Percentiles rank a stretch among this genome's conserved stretches.
Evolutionary conservation across 2,113 vertebrate genomes (phyloP).

Genomic region (Ochotona princeps): DNA sequence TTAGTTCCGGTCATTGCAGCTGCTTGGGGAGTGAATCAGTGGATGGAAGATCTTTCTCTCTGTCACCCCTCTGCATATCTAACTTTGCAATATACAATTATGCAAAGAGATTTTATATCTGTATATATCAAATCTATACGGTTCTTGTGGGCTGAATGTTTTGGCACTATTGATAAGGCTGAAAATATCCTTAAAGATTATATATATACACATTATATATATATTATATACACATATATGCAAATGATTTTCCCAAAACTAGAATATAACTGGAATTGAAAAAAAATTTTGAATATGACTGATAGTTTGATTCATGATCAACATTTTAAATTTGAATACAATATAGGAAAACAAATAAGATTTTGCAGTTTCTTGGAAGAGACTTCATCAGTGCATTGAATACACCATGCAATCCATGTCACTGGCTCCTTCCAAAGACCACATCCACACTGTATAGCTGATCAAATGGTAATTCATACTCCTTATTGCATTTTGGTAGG

Average conservation of each 20-base stretch:
- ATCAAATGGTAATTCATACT: background rate
- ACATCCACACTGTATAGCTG: background rate
- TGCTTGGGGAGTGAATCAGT: no score
- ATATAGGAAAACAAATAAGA: background rate
- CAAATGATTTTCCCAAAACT: background rate
- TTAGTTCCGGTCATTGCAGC: no score
- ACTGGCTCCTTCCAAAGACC: background rate
- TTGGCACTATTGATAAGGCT: background rate
- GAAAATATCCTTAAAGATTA: background rate
- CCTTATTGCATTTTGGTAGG: background rate
- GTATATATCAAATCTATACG: no score
- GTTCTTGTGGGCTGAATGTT: background rate
- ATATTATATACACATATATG: no score
- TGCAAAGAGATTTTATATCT: background rate
- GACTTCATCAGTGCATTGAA: background rate
- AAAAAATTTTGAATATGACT: background rate
- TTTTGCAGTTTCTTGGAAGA: background rate
- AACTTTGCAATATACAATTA: no score
- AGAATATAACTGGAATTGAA: background rate
- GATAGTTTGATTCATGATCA: background rate
- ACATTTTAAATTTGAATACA: background rate
- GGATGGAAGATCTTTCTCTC: no score
- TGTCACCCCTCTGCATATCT: no score
- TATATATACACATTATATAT: background rate
- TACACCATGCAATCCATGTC: background rate